Conservation (phyloP, 1,140 invertebrate species). For the Drosophila bipectinata region DNA sequence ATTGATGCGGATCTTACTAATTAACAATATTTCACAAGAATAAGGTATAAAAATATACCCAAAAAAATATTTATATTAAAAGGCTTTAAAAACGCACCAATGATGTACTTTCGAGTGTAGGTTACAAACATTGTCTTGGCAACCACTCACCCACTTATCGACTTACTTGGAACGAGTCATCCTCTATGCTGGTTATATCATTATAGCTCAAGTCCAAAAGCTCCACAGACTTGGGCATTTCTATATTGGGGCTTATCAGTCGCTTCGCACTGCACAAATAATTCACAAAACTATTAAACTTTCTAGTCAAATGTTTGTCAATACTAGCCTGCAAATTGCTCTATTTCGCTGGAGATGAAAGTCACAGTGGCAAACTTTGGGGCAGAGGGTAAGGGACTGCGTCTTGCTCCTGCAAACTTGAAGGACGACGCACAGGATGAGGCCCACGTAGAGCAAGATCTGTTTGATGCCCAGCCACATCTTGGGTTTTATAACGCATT, state of each 20-base stretch:
- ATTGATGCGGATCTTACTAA: too few species aligned
- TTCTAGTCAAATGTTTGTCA: background rate
- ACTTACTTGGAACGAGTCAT: conserved; percentile 71
- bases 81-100: background rate
- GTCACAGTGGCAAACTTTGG: conserved; percentile 73
- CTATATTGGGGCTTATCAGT: conserved; percentile 76
- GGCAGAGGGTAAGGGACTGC: conserved; percentile 64
- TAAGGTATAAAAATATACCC: too few species aligned
- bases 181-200: conserved; percentile 79
- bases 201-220: conserved; percentile 78
- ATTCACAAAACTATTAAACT: conserved; percentile 5
- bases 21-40: too few species aligned
- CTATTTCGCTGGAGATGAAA: conserved; percentile 65
- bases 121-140: background rate
- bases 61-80: too few species aligned
- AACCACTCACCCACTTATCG: background rate
- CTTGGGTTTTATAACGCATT: conserved; percentile 66
- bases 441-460: conserved; percentile 70
- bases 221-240: conserved; percentile 72
- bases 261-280: conserved; percentile 57
- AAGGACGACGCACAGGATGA: conserved; percentile 64
- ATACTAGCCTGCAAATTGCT: conserved; percentile 77
- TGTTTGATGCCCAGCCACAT: conserved; percentile 75
- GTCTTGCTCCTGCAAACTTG: conserved; percentile 71
- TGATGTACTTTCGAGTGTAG: background rate